These are phyloP conservation scores for Podiceps cristatus DNA, from an alignment of 2,113 vertebrate genomes.

Conservation along the genomic window DNA sequence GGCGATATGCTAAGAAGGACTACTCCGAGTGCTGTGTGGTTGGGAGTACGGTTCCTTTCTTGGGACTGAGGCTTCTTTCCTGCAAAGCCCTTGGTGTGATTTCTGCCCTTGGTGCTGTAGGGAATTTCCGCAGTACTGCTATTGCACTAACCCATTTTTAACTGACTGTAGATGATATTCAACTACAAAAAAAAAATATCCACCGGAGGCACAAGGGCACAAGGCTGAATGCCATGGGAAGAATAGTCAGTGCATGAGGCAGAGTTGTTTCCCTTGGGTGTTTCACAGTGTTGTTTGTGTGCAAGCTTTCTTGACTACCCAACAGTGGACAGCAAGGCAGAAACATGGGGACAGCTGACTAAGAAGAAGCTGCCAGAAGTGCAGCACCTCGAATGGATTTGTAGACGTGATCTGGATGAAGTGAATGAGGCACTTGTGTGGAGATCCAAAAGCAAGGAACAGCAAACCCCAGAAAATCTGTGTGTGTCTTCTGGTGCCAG, in stretches of 20 bases:
- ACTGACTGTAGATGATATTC: rapidly evolving
- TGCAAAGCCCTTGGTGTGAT: not conserved
- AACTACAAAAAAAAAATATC: not conserved
- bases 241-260: not conserved
- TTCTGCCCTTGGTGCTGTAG: not conserved
- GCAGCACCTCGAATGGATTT: not conserved
- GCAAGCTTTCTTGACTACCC: not conserved
- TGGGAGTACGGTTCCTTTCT: not conserved
- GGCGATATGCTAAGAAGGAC: rapidly evolving
- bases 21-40: rapidly evolving
- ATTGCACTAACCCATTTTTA: rapidly evolving
- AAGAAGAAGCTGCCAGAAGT: not conserved
- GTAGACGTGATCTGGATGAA: not conserved
- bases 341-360: not conserved
- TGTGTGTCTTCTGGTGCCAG: not conserved
- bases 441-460: not conserved
- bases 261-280: not conserved
- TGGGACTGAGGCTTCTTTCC: not conserved
- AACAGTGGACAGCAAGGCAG: not conserved
- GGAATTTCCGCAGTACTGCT: not conserved
- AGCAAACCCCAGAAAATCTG: not conserved
- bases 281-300: not conserved
- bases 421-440: not conserved
- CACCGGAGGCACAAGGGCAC: not conserved
- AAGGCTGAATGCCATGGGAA: not conserved